phyloP scores from a whole-genome alignment of 2,888 invertebrate genomes.

The Periphyllus acericola region DNA sequence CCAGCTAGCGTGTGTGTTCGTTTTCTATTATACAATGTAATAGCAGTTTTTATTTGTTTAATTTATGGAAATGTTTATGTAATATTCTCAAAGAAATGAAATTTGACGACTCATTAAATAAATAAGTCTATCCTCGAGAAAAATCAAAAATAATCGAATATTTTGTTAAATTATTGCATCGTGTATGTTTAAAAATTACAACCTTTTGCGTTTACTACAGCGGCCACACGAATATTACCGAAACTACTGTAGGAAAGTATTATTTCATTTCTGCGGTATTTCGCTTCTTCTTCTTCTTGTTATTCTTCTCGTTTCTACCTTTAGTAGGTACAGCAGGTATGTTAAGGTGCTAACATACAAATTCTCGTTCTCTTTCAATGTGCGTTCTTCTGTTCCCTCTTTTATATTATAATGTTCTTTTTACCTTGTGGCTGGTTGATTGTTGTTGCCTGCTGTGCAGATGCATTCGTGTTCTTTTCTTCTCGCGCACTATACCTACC shows the following conservation, averaged over 20 bases:
- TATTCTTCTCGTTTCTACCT: constrained; percentile 21
- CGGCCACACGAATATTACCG: too few relatives aligned
- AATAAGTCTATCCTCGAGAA: not conserved
- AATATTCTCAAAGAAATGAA: not conserved
- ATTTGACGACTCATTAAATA: not conserved
- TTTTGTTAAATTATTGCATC: not conserved
- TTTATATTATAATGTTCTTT: constrained; percentile 41
- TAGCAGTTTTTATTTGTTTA: not conserved
- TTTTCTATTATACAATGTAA: not conserved
- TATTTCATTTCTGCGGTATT: constrained; percentile 4
- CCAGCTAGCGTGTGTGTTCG: not conserved
- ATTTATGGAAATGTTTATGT: not conserved
- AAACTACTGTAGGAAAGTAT: not conserved
- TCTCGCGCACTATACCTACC: constrained; percentile 9
- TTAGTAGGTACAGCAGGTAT: not conserved
- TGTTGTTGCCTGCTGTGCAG: constrained; percentile 58
- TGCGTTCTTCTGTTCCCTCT: constrained; percentile 2
- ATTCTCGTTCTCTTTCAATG: constrained; percentile 13
- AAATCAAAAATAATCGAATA: not conserved
- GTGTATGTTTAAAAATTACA: not conserved
- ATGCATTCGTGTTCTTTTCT: constrained; percentile 52
- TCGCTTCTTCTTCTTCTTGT: constrained; percentile 17
- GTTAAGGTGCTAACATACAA: constrained; percentile 28
- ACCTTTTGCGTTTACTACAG: not conserved
- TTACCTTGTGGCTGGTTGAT: constrained; percentile 52